Evolutionary conservation across 2,113 vertebrate genomes (phyloP), one percentile per base, ranked within the genome.

Genomic region (Lota lota): DNA sequence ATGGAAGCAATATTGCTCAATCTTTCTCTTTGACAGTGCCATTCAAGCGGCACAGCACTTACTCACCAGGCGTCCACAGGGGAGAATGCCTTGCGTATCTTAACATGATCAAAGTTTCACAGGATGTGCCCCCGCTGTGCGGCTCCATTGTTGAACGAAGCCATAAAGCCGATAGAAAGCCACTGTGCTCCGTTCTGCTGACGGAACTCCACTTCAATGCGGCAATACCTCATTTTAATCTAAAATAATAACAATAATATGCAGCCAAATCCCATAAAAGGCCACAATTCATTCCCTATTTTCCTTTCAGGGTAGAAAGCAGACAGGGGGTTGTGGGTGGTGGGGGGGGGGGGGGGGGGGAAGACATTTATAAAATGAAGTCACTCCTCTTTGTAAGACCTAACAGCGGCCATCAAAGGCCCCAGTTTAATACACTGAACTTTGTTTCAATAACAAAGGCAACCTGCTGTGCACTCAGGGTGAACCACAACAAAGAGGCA

Each of bases 401-500:
- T 61, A 81, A 78, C 74, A 78, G 74, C 69, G 54, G 78, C 76
- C 86, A 87, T 90, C 86, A 91, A 88, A 88, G 85, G 74, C 75
- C 72, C 83, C 68, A 75, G 79, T 81, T 88, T 87, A 83, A 83
- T 82, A 78, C 76, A 69, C 66, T 82, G 74, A 86, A 89, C 86
- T 88, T 83, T 87, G 89, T 83, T 88, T 84, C 80, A 88, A 80
- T 84, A 90, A 90, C 88, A 90, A 90, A 89, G 79, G 78, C 86
- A 89, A 91, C 89, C 88, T 90, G 86, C 85, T 81, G 80, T 88
- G 83, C 80, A 89, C 88, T 89, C 79, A 68, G 75, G 67, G 79
- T 87, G 83, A 89, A 90, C 91, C 89, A 90, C 91, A 91, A 91
- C 89, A 92, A 89, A 89, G 84, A 72, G 68, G 54, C 74, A 70